Evolutionary conservation across 2,113 vertebrate species (phyloP).

Genomic region (Morone saxatilis): DNA sequence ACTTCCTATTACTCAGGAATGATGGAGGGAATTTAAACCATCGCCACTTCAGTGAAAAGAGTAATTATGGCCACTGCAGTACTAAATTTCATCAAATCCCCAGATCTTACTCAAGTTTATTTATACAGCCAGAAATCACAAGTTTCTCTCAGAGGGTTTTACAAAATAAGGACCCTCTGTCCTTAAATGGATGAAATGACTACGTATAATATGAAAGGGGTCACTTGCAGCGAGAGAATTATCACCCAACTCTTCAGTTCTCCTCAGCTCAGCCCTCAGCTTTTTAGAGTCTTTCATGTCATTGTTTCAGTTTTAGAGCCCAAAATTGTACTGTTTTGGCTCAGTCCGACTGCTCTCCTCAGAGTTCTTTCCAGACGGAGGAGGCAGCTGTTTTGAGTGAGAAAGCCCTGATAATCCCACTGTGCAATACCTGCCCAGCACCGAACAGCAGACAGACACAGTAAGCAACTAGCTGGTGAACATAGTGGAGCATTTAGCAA

Average conservation of each 20-base stretch:
- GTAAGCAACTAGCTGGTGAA: conserved; percentile 17
- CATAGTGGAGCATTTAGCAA: conserved; percentile 31
- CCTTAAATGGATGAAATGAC: conserved; percentile 9
- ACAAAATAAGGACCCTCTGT: neutral
- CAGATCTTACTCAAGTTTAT: conserved; percentile 39
- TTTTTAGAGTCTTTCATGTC: neutral
- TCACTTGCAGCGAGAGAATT: neutral
- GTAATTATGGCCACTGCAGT: conserved; percentile 53
- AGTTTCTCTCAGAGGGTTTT: conserved; percentile 18
- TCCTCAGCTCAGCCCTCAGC: neutral
- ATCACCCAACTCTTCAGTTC: neutral
- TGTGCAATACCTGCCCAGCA: neutral
- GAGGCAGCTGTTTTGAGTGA: conserved; percentile 24
- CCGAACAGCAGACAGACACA: conserved; percentile 1
- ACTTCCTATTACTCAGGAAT: conserved; percentile 75
- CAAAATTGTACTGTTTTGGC: conserved; percentile 21
- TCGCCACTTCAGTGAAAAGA: conserved; percentile 52
- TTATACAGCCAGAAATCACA: conserved; percentile 37
- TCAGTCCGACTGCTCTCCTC: conserved; percentile 2
- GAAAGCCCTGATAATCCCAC: conserved; percentile 26
- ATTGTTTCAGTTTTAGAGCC: neutral
- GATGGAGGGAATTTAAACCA: conserved; percentile 72
- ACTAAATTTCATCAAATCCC: conserved; percentile 52
- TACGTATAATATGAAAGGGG: conserved; percentile 5
- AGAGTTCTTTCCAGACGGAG: conserved; percentile 5